Base-by-base conservation (phyloP, 1,140 invertebrate genomes). In the Sesamia nonagrioides region DNA sequence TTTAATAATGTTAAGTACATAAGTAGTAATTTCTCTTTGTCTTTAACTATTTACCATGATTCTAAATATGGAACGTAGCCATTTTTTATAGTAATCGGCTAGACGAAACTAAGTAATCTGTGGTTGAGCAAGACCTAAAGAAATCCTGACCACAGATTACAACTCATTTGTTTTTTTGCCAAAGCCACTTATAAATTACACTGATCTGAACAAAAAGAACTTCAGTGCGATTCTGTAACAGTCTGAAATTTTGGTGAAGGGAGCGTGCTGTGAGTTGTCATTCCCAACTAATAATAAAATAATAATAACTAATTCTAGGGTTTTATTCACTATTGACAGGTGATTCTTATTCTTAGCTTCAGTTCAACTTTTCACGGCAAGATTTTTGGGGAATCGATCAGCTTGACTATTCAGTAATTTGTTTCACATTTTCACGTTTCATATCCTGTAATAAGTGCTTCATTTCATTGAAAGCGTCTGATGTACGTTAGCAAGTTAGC, bases 1-100 rank as follows among this genome's bases (percentile, higher is more conserved):
- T 3, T n/a, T n/a, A 15, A 50, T n/a, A 13, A n/a, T 2, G 45
- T n/a, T n/a, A n/a, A n/a, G 45, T 50, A 3, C 2, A 11, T 50
- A 4, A 50, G 21, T 15, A 3, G 6, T 33, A 13, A 13, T 56
- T 56, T 56, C 7, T 56, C 8, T 13, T 33, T 27, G 27, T 3
- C 4, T 58, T 58, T 13, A 33, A 58, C 13, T 58, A 27, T 58
- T 58, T 58, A 33, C 54, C 3, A 15, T 58, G 54, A 11, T 27
- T 58, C 13, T 58, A 2, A 27, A 8, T 58, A 58, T 21, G 0
- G 52, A 21, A 18, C 9, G 13, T 21, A 9, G 9, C 42, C 9
- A n/a, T 69, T 13, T 45, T 74, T 74, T 45, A 3, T 74, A 74
- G 72, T 61, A 74, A 74, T 74, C 72, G 21, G 15, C 8, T 74